phyloP scores from a whole-genome alignment of 2,113 vertebrate species.

The Parotia lawesii region DNA sequence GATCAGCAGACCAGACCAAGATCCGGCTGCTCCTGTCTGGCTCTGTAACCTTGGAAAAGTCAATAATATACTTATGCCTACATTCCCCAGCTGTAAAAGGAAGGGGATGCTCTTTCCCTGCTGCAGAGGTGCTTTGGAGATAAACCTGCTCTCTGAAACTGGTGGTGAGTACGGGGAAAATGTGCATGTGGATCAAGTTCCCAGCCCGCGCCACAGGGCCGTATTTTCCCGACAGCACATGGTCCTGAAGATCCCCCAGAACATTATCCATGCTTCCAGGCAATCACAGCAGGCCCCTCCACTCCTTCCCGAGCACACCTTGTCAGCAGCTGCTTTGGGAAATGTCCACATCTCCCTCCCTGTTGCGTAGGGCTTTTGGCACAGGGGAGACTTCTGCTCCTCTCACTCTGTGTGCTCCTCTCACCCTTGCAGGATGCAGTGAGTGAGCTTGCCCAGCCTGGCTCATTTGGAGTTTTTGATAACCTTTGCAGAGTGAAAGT shows the following conservation, averaged over 20 bases:
- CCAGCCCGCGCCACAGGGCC: fast-evolving
- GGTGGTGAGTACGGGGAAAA: fast-evolving
- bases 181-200: fast-evolving
- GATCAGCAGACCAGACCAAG: slow-evolving; percentile 43
- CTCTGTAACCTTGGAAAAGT: slow-evolving; percentile 29
- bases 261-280: background rate
- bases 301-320: background rate
- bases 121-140: background rate
- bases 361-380: background rate
- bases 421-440: background rate
- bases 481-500: background rate
- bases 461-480: background rate
- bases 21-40: background rate
- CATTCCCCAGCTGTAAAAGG: background rate
- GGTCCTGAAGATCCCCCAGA: background rate
- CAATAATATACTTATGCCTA: background rate
- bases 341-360: background rate
- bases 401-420: background rate
- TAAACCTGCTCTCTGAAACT: background rate
- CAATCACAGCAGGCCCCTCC: background rate
- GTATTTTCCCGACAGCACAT: fast-evolving
- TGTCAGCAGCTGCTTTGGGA: background rate
- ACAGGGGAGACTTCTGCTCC: background rate
- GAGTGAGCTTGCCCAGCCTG: background rate
- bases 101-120: background rate